phyloP scores from a whole-genome alignment of 2,113 vertebrate species.

The Triplophysa siluroides region DNA sequence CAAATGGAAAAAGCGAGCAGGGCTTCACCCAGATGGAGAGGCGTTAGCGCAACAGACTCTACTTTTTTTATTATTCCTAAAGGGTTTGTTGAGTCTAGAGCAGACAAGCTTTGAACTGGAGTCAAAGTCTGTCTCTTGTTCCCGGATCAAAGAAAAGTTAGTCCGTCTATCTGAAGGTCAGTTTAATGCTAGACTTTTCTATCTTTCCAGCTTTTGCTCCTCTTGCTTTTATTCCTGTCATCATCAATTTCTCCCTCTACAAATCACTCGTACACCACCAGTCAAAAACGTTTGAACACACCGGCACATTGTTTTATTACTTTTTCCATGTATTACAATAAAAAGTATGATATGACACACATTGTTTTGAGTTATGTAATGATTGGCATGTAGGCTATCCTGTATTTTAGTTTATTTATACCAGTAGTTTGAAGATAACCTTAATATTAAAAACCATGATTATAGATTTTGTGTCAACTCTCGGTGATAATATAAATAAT shows the following conservation, averaged over 20 bases:
- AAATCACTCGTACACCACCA: neutral
- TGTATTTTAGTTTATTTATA: neutral
- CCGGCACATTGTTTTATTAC: too few relatives aligned
- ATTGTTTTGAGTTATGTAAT: neutral
- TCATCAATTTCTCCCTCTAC: neutral
- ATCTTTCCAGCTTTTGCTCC: neutral
- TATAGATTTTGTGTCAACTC: too few relatives aligned
- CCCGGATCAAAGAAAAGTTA: slow-evolving; percentile 41
- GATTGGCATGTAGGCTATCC: neutral
- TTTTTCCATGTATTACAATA: neutral
- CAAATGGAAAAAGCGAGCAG: neutral
- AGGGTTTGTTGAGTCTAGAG: slow-evolving; percentile 40
- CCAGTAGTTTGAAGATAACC: too few relatives aligned
- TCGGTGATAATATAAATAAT: too few relatives aligned
- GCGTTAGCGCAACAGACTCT: neutral
- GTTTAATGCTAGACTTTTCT: neutral
- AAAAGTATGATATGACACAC: neutral
- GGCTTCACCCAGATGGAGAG: slow-evolving; percentile 8
- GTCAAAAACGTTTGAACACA: neutral
- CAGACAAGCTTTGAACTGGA: slow-evolving; percentile 44
- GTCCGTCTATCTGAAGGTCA: slow-evolving; percentile 38
- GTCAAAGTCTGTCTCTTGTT: slow-evolving; percentile 11
- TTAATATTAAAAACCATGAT: too few relatives aligned
- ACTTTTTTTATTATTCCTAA: slow-evolving; percentile 32
- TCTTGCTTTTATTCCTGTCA: neutral